These are phyloP conservation scores for Synergus gifuensis DNA, from an alignment of 2,888 invertebrate genomes.

Conservation along the genomic window DNA sequence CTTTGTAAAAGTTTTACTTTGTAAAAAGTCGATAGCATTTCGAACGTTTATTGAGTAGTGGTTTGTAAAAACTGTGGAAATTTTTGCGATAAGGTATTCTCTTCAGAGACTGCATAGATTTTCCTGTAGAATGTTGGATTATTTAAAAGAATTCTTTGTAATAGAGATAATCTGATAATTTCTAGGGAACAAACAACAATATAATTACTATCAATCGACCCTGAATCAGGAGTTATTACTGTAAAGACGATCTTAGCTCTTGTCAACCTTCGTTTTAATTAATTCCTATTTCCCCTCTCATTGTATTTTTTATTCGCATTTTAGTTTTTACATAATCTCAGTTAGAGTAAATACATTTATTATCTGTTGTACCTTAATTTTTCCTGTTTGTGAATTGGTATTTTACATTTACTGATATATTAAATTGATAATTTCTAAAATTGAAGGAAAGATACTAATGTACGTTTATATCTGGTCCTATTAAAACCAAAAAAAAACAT, in stretches of 20 bases:
- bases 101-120: not conserved
- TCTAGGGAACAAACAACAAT: not conserved
- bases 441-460: too few relatives aligned
- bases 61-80: not conserved
- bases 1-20: not conserved
- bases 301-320: not conserved
- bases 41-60: not conserved
- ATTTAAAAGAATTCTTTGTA: not conserved
- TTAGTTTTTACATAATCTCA: not conserved
- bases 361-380: not conserved
- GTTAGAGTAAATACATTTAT: not conserved
- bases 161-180: not conserved
- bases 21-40: not conserved
- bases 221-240: not conserved
- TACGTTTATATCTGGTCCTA: too few relatives aligned
- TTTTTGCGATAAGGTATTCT: not conserved
- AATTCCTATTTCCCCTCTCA: not conserved
- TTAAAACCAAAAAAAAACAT: too few relatives aligned
- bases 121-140: not conserved
- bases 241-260: constrained; percentile 2
- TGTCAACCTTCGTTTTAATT: constrained; percentile 11
- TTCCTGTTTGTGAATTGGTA: too few relatives aligned
- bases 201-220: not conserved
- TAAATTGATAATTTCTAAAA: too few relatives aligned
- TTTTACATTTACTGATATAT: too few relatives aligned